A percentile compares a stretch with the other conserved stretches of the same genome.
Conservation (phyloP, 2,113 vertebrate genomes). For the Amblyopsis rosae region DNA sequence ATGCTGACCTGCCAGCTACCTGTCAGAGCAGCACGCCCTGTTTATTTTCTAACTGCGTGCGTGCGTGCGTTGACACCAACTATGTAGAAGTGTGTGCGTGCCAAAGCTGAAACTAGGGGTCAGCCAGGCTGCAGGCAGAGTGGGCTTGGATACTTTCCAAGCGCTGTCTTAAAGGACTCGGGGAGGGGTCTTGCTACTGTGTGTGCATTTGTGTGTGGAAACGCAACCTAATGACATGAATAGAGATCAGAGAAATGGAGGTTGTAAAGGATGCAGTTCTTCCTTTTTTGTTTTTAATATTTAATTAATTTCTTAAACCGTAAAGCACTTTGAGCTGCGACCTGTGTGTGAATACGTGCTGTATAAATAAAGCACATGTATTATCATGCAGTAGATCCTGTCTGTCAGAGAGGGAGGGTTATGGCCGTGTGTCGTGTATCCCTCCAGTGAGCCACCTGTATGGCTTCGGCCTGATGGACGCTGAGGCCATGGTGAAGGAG, state of each 20-base stretch:
- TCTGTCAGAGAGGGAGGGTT: too few relatives aligned
- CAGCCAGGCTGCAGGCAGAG: constrained; percentile 62
- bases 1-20: constrained; percentile 34
- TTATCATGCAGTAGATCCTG: too few relatives aligned
- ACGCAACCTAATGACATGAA: too few relatives aligned
- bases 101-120: constrained; percentile 53
- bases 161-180: constrained; percentile 6
- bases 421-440: constrained; percentile 4
- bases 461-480: constrained; percentile 98
- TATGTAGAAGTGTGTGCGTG: constrained; percentile 19
- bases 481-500: constrained; percentile 98
- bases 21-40: constrained; percentile 46
- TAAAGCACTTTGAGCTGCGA: too few relatives aligned
- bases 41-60: constrained; percentile 39
- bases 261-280: too few relatives aligned
- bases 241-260: too few relatives aligned
- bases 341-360: too few relatives aligned
- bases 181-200: constrained; percentile 14
- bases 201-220: neutral
- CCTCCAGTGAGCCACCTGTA: constrained; percentile 83
- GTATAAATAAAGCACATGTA: too few relatives aligned
- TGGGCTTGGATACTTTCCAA: constrained; percentile 64
- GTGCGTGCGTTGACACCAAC: constrained; percentile 33
- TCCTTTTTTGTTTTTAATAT: too few relatives aligned
- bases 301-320: too few relatives aligned